Evolutionary conservation across 1,140 invertebrate species (phyloP), one percentile per base, ranked within the genome.

Genomic region (Drosophila kikkawai): DNA sequence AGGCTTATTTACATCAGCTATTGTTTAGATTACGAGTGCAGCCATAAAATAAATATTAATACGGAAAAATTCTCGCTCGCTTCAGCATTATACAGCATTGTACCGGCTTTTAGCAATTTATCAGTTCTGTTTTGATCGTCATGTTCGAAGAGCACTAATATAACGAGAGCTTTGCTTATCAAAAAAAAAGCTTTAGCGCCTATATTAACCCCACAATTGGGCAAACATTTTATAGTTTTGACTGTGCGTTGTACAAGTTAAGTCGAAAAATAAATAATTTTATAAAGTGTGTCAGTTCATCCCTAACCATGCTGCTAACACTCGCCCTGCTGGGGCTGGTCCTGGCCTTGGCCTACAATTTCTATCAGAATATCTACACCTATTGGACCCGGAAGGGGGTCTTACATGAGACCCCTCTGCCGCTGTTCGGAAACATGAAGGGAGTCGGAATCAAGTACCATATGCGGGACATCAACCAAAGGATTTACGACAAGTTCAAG

Each of bases 351-450:
- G n/a, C 64, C 17, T 82, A 65, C 3, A 70, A 42, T 8, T 77
- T 65, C 39, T 82, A 77, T n/a, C 56, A 42, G 0, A 65, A 82
- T 13, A 63, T 22, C 6, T 85, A 93, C 69, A 93, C 79, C 0
- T 91, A 91, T 68, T 94, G 94, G 93, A 76, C 84, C 47, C 70
- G 60, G 9, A 88, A 75, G 26, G 91, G 93, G 8, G 86, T 94
- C 1, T 90, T 86, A 0, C 87, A 92, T 22, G 76, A 93, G 2
- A 45, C 56, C 0, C 93, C 93, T 0, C 44, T 69, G 11, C 85
- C 92, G 0, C 39, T 92, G 0, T 17, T 92, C 17, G 93, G 93
- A 6, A 93, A 93, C 37, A 71, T 93, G 42, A 67, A 58, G 17
- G 86, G 81, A 26, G 17, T 88, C 4, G 80, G 84, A 0, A 13